These are phyloP conservation scores for Idaea straminata DNA, from an alignment of 2,888 invertebrate species.

Conservation along the genomic window DNA sequence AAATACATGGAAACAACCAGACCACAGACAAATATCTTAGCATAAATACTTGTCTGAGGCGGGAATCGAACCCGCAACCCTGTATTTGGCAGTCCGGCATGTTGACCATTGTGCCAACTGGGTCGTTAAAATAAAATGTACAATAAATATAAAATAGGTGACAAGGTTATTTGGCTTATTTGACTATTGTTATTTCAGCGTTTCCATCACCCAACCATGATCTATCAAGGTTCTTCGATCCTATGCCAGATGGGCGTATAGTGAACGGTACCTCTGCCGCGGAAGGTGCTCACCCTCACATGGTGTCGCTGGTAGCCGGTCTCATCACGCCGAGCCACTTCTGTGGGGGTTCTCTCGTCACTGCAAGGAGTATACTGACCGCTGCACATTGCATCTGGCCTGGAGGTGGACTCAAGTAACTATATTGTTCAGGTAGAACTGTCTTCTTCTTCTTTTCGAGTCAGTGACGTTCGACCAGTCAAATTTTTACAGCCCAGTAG, in stretches of 20 bases:
- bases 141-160: too few species aligned
- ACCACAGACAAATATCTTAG: too few species aligned
- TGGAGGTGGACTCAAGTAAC: constrained; percentile 21
- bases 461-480: too few species aligned
- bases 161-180: too few species aligned
- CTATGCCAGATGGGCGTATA: neutral
- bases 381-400: constrained; percentile 57
- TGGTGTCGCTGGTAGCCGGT: constrained; percentile 35
- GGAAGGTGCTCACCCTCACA: constrained; percentile 31
- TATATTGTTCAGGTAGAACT: neutral
- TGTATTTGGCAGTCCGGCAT: too few species aligned
- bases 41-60: too few species aligned
- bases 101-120: too few species aligned
- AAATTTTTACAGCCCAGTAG: too few species aligned
- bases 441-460: too few species aligned
- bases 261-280: constrained; percentile 18
- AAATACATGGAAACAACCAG: too few species aligned
- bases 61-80: too few species aligned
- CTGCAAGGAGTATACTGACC: constrained; percentile 43
- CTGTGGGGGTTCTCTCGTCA: constrained; percentile 53
- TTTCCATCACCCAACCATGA: constrained; percentile 2
- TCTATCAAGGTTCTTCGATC: neutral
- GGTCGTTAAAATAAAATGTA: too few species aligned
- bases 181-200: neutral
- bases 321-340: constrained; percentile 10